Conservation (phyloP, 2,888 invertebrate species). For the Gasteruption jaculator region DNA sequence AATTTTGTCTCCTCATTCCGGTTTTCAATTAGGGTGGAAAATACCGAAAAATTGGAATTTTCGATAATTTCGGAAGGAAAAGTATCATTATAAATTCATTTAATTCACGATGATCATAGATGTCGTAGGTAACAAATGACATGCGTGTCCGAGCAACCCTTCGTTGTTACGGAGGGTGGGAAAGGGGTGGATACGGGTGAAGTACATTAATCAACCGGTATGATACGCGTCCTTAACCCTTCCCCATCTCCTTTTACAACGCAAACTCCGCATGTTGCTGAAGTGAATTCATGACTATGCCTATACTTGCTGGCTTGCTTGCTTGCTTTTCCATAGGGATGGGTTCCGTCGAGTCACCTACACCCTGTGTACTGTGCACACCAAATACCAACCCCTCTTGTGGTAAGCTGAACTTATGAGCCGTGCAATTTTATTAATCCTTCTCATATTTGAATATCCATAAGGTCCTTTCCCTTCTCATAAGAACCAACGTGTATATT, state of each 20-base stretch:
- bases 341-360: conserved; percentile 31
- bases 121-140: conserved; percentile 18
- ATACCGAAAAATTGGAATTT: too few species aligned
- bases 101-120: too few species aligned
- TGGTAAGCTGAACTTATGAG: conserved; percentile 31
- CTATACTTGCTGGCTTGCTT: too few species aligned
- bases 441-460: too few species aligned
- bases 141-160: conserved; percentile 15
- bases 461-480: too few species aligned
- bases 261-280: conserved; percentile 21
- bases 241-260: conserved; percentile 28
- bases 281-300: conserved; percentile 33
- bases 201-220: conserved; percentile 41
- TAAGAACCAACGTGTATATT: too few species aligned
- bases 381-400: conserved; percentile 16
- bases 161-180: conserved; percentile 1
- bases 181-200: conserved; percentile 25
- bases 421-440: conserved; percentile 32
- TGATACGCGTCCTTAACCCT: conserved; percentile 41
- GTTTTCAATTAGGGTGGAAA: too few species aligned
- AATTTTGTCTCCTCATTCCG: too few species aligned
- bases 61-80: too few species aligned
- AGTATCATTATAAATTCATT: too few species aligned
- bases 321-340: conserved; percentile 27
- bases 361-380: conserved; percentile 2